Percentiles rank a stretch among this genome's conserved stretches.
Conservation (phyloP, 2,888 invertebrate genomes). For the Endotricha flammealis region DNA sequence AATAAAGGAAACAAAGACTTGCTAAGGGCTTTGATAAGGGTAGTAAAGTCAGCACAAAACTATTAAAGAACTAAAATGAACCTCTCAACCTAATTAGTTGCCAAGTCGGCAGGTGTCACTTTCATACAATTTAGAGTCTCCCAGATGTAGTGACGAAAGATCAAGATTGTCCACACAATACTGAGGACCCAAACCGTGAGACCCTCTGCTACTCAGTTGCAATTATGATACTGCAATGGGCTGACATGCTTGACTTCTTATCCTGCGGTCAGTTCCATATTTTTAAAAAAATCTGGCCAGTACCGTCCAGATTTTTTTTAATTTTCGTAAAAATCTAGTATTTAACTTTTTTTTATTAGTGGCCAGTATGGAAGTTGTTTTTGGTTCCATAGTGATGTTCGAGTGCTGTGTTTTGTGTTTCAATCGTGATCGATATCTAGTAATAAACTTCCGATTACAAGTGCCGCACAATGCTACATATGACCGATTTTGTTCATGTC, state of each 20-base stretch:
- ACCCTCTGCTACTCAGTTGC: slow-evolving; percentile 53
- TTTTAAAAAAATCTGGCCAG: slow-evolving; percentile 20
- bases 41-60: slow-evolving; percentile 36
- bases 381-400: slow-evolving; percentile 10
- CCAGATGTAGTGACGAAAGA: slow-evolving; percentile 32
- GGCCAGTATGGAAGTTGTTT: slow-evolving; percentile 18
- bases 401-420: slow-evolving; percentile 14
- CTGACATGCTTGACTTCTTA: slow-evolving; percentile 71
- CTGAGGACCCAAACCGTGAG: slow-evolving; percentile 46
- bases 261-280: slow-evolving; percentile 62
- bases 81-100: slow-evolving; percentile 42
- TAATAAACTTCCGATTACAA: slow-evolving; percentile 18
- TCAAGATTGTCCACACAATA: slow-evolving; percentile 55
- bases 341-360: slow-evolving; percentile 16
- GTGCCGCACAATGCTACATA: slow-evolving; percentile 20
- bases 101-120: slow-evolving; percentile 27
- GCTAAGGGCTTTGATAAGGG: no score
- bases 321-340: slow-evolving; percentile 10
- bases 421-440: slow-evolving; percentile 12
- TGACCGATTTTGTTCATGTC: slow-evolving; percentile 37
- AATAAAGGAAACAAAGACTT: no score
- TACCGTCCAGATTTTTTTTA: slow-evolving; percentile 5
- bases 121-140: slow-evolving; percentile 31
- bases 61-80: slow-evolving; percentile 46
- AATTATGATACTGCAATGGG: slow-evolving; percentile 71